Conservation (phyloP, 2,113 vertebrate species). For the Pholis gunnellus region DNA sequence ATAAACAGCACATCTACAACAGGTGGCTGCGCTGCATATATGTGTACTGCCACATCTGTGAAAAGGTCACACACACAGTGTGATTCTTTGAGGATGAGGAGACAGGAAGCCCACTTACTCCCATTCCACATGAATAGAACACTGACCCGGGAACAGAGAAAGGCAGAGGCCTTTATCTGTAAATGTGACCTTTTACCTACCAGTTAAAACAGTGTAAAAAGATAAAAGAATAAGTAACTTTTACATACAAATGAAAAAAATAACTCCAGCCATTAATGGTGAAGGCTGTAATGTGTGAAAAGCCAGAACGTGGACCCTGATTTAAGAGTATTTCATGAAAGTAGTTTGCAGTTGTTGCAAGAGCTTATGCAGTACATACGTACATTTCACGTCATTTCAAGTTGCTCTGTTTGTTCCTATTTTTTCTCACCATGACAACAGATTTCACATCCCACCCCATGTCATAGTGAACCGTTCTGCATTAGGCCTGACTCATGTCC, state of each 20-base stretch:
- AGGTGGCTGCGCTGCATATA: conserved; percentile 20
- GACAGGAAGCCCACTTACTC: neutral
- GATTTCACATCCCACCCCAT: neutral
- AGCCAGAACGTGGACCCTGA: neutral
- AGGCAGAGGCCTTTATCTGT: too few species aligned
- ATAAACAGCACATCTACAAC: neutral
- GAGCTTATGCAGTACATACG: neutral
- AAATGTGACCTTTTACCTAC: too few species aligned
- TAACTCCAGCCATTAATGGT: too few species aligned
- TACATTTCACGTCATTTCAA: neutral
- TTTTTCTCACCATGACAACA: conserved; percentile 31
- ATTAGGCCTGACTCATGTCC: conserved; percentile 49
- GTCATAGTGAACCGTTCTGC: neutral
- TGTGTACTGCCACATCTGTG: conserved; percentile 19
- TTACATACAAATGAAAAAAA: neutral
- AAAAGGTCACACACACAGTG: conserved; percentile 41
- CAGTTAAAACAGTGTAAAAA: neutral
- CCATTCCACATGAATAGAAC: too few species aligned
- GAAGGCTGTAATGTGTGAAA: too few species aligned
- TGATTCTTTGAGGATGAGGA: too few species aligned
- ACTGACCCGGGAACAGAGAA: too few species aligned
- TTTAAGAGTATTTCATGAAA: neutral
- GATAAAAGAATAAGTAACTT: neutral
- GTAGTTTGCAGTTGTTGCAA: neutral
- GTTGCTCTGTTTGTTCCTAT: conserved; percentile 21